Base-by-base conservation (phyloP, 2,113 vertebrate genomes). In the Elanus axillaris region DNA sequence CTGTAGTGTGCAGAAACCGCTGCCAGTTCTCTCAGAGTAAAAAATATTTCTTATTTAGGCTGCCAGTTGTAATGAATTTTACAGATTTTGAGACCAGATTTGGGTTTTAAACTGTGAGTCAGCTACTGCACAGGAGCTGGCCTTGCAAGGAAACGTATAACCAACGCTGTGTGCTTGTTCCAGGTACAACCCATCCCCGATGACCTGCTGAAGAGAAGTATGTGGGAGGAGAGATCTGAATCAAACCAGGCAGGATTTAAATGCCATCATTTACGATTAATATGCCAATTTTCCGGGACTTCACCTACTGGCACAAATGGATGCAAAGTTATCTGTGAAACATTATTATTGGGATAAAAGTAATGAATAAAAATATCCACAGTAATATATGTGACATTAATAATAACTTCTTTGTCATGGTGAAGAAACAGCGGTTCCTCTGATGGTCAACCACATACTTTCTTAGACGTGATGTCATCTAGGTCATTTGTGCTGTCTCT, bases 401-500 rank as follows among this genome's bases (percentile, higher is more conserved):
- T 18, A 45, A 42, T 1, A 29, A 40, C 38, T 56, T 63, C 10
- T 58, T n/a, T 52, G 76, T 52, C 2, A 3, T 10, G 31, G 36
- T 66, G 74, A 68, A 71, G 52, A 66, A 67, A 21, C 17, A 19
- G 27, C 1, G 0, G 19, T 16, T 77, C 34, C 50, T 64, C 42
- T 50, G 79, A 25, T 8, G 20, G 40, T 5, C 45, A 78, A 47
- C 45, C 56, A 96, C 94, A 56, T 96, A 99, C 99, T 97, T 99
- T 99, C 93, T 98, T 99, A 78, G 98, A 88, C 2, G 93, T 96
- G 89, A 98, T 47, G 74, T 98, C 98, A 47, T 94, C 97, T 45
- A 84, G 95, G 72, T 96, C 82, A 0, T 88, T 85, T n/a, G 64
- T 60, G 67, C 96, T 89, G 48, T 76, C 11, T 27, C 88, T 86